Base-by-base conservation (phyloP, 2,113 vertebrate genomes). In the Climacteris rufus region DNA sequence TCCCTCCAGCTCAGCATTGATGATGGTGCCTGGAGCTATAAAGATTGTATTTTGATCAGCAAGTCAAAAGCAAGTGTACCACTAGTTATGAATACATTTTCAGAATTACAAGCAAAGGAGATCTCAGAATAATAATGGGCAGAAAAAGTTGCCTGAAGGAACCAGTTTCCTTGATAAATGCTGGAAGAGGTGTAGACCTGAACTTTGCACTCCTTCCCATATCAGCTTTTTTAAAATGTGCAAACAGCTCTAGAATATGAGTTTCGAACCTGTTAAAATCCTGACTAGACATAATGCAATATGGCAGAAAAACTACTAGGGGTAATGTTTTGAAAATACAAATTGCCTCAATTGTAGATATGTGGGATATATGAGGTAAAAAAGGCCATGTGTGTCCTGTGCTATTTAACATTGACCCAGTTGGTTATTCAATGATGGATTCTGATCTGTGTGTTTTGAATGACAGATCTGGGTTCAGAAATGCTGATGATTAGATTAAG, bases 391-490 rank as follows among this genome's bases (percentile, higher is more conserved):
- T 56, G 44, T 90, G 76, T 75, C 76, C 88, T 93, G 80, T 83
- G 79, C 76, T 79, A 33, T 68, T 0, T 72, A 1, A 52, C 0
- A 4, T 54, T 96, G 96, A 96, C 94, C 86, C 90, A 97, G 72
- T 82, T 96, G 86, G 89, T 92, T 94, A 91, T 90, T 93, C 88
- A 75, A 0, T 94, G 95, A 47, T 94, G 79, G 91, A 93, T 88
- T 70, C 72, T 82, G 80, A 84, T 92, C 88, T 91, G 44, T 81
- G 13, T 89, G 92, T 91, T 96, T 94, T 10, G 0, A 91, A 79
- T 89, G 96, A 95, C 93, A 96, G 94, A 91, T 95, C 92, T 95
- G 91, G 94, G 88, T 95, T 93, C 88, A 89, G 96, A 95, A 96
- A 80, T 97, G 96, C 90, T 94, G 96, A 89, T 89, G 95, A 94